These are phyloP conservation scores for Drosophila grimshawi DNA, from an alignment of 1,140 invertebrate genomes.

Conservation along the genomic window DNA sequence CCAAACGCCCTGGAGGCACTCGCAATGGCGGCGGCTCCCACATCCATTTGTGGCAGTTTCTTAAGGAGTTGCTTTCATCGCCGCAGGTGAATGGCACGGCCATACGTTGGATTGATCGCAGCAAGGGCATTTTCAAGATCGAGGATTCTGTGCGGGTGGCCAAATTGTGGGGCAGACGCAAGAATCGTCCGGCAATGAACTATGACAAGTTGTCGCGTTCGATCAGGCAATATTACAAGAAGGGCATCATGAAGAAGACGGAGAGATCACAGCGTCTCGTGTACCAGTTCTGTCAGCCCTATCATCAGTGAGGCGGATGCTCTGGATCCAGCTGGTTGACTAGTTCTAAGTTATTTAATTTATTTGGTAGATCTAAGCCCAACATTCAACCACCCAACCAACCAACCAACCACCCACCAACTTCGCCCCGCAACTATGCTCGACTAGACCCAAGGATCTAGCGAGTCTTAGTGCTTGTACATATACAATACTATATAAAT, in stretches of 20 bases:
- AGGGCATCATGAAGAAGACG: conserved; percentile 99
- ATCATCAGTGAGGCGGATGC: conserved; percentile 89
- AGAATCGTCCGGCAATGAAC: conserved; percentile 99
- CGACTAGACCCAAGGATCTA: conserved; percentile 64
- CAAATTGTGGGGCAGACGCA: conserved; percentile 97
- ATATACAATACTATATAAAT: conserved; percentile 36
- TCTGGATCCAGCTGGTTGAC: conserved; percentile 13
- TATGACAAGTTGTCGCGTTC: conserved; percentile 99
- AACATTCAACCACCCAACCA: conserved; percentile 12
- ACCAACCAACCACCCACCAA: conserved; percentile 20
- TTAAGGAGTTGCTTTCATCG: conserved; percentile 96
- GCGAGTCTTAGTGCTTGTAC: conserved; percentile 67
- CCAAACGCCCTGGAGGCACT: conserved; percentile 65
- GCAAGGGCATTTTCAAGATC: conserved; percentile 99
- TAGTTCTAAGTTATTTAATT: conserved; percentile 65
- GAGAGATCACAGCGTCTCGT: conserved; percentile 98
- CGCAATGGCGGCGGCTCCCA: conserved; percentile 90
- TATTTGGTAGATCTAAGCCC: conserved; percentile 52
- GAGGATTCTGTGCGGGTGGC: conserved; percentile 99
- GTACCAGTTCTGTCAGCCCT: conserved; percentile 99
- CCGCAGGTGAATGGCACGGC: conserved; percentile 95
- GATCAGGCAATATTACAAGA: conserved; percentile 99
- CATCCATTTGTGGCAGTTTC: conserved; percentile 99
- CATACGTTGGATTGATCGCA: conserved; percentile 98
- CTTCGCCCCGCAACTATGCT: conserved; percentile 53